phyloP scores from a whole-genome alignment of 1,140 invertebrate species.

The Diprion similis region DNA sequence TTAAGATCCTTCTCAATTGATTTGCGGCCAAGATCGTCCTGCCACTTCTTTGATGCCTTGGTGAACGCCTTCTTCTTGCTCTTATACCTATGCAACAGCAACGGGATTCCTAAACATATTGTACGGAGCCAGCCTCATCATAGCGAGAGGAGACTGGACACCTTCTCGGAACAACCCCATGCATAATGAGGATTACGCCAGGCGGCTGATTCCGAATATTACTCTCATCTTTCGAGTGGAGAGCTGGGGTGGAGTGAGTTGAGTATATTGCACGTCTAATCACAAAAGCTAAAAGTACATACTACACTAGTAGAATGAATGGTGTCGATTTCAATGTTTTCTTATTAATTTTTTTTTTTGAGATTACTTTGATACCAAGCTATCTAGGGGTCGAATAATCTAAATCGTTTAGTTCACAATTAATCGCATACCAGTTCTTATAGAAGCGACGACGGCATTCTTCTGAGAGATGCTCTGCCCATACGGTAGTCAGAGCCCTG shows the following conservation, averaged over 20 bases:
- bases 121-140: conserved; percentile 46
- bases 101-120: conserved; percentile 30
- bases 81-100: conserved; percentile 84
- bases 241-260: conserved; percentile 37
- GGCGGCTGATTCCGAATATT: conserved; percentile 36
- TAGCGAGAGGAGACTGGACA: conserved; percentile 47
- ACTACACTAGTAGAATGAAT: neutral
- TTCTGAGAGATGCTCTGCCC: conserved; percentile 98
- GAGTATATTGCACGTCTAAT: conserved; percentile 6
- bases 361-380: neutral
- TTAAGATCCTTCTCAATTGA: conserved; percentile 96
- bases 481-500: conserved; percentile 93
- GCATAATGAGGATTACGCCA: conserved; percentile 18
- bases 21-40: conserved; percentile 94
- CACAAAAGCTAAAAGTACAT: conserved; percentile 10
- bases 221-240: conserved; percentile 52
- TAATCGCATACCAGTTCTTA: conserved; percentile 93
- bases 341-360: too few relatives aligned
- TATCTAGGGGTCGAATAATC: conserved; percentile 13
- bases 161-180: conserved; percentile 38
- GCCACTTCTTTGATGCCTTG: conserved; percentile 98
- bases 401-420: conserved; percentile 1
- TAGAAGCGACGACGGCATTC: conserved; percentile 98
- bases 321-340: conserved; percentile 27
- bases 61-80: conserved; percentile 99